Evolutionary conservation across 2,113 vertebrate species (phyloP).

Genomic region (Lampris megalopsis): DNA sequence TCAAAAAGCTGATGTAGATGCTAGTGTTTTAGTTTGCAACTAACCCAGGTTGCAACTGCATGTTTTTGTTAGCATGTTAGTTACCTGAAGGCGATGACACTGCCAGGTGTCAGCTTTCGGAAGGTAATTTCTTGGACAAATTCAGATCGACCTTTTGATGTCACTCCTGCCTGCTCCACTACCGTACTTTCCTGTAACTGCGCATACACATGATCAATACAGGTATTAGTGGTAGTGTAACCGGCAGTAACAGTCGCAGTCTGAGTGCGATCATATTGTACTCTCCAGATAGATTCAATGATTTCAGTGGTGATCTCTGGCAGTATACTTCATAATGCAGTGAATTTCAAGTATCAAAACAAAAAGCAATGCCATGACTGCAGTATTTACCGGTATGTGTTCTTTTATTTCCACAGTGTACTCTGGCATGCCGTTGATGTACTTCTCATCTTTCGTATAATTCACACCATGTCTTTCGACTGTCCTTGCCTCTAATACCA

Average conservation of each 20-base stretch:
- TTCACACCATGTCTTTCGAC: constrained; percentile 81
- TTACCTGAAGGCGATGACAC: constrained; percentile 94
- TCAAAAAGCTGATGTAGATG: too few species aligned
- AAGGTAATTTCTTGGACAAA: constrained; percentile 96
- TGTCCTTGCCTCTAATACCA: constrained; percentile 93
- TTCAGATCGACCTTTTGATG: constrained; percentile 88
- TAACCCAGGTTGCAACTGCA: too few species aligned
- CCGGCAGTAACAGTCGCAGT: too few species aligned
- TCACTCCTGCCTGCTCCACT: constrained; percentile 87
- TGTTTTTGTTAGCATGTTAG: not conserved
- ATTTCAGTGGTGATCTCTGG: not conserved
- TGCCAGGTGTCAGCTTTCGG: constrained; percentile 93
- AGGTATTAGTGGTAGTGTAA: not conserved
- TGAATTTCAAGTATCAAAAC: not conserved
- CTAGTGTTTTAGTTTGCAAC: too few species aligned
- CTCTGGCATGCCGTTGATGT: constrained; percentile 92
- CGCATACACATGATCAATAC: constrained; percentile 28
- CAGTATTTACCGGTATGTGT: constrained; percentile 88
- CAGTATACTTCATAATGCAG: too few species aligned
- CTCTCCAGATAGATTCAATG: not conserved
- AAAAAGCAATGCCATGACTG: not conserved
- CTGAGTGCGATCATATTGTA: too few species aligned
- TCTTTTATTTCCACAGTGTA: constrained; percentile 91
- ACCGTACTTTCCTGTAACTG: constrained; percentile 90
- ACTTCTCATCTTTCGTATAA: constrained; percentile 83